These are phyloP conservation scores for Ectemnius lituratus DNA, from an alignment of 2,888 invertebrate genomes.

Conservation along the genomic window DNA sequence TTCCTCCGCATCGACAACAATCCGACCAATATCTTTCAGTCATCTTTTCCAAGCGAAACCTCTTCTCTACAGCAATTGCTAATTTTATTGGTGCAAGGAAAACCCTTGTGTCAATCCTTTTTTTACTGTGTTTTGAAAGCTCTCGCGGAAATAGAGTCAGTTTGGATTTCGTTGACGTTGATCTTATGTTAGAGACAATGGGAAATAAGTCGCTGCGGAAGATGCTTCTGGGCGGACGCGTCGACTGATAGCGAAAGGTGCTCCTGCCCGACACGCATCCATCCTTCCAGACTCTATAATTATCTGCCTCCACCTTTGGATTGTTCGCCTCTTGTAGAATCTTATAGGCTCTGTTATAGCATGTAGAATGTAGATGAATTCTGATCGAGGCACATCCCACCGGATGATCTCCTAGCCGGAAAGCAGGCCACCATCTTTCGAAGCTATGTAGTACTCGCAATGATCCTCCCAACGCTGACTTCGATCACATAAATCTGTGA, in stretches of 20 bases:
- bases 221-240: constrained; percentile 64
- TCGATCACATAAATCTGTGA: constrained; percentile 62
- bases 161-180: too few relatives aligned
- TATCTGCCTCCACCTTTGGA: constrained; percentile 62
- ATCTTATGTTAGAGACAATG: constrained; percentile 49
- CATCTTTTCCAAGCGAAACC: too few relatives aligned
- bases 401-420: not conserved
- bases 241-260: constrained; percentile 61
- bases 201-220: constrained; percentile 49
- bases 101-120: too few relatives aligned
- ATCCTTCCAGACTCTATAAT: constrained; percentile 70
- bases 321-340: not conserved
- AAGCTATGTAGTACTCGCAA: constrained; percentile 12
- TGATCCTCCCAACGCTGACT: constrained; percentile 42
- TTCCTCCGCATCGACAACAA: not conserved
- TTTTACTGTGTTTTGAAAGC: too few relatives aligned
- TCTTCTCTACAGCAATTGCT: too few relatives aligned
- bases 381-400: constrained; percentile 5
- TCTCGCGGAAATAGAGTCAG: too few relatives aligned
- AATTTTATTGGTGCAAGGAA: too few relatives aligned
- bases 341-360: not conserved
- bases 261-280: constrained; percentile 70
- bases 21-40: too few relatives aligned
- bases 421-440: not conserved
- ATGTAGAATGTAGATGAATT: not conserved